These are phyloP conservation scores for Nilaparvata lugens DNA, from an alignment of 1,140 invertebrate genomes.

Conservation along the genomic window DNA sequence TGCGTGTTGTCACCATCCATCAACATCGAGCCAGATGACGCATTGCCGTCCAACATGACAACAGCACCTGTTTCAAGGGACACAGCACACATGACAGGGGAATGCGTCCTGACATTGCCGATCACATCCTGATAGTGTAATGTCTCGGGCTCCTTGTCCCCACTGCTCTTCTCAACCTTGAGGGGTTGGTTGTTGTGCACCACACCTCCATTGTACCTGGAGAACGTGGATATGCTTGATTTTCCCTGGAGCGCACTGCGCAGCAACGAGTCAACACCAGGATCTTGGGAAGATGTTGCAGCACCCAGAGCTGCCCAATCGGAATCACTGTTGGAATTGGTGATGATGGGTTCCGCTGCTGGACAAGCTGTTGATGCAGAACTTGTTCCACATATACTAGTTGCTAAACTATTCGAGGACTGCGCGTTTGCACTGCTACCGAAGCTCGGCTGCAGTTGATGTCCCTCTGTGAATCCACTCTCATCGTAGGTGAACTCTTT, in stretches of 20 bases:
- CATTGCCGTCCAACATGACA: constrained; percentile 26
- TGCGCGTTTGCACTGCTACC: constrained; percentile 30
- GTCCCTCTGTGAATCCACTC: constrained; percentile 53
- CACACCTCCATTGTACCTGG: constrained; percentile 34
- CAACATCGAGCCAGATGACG: constrained; percentile 10
- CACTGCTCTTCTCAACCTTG: constrained; percentile 11
- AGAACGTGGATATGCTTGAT: constrained; percentile 9
- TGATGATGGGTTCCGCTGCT: not conserved
- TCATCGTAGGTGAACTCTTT: constrained; percentile 52
- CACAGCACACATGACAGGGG: constrained; percentile 31
- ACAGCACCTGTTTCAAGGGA: constrained; percentile 28
- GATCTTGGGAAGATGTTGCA: not conserved
- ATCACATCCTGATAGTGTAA: constrained; percentile 5
- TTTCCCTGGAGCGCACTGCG: constrained; percentile 69
- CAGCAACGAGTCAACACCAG: constrained; percentile 49
- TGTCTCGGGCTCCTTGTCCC: not conserved
- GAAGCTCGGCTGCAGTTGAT: constrained; percentile 19
- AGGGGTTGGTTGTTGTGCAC: constrained; percentile 11
- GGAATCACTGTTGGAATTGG: constrained; percentile 22
- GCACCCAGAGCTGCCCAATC: constrained; percentile 21
- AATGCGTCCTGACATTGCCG: constrained; percentile 21
- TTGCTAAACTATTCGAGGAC: constrained; percentile 45
- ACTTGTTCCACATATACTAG: constrained; percentile 70
- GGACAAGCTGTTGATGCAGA: constrained; percentile 53
- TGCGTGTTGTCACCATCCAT: constrained; percentile 27